phyloP scores from a whole-genome alignment of 2,888 invertebrate species.

The Drosophila mayaguana region DNA sequence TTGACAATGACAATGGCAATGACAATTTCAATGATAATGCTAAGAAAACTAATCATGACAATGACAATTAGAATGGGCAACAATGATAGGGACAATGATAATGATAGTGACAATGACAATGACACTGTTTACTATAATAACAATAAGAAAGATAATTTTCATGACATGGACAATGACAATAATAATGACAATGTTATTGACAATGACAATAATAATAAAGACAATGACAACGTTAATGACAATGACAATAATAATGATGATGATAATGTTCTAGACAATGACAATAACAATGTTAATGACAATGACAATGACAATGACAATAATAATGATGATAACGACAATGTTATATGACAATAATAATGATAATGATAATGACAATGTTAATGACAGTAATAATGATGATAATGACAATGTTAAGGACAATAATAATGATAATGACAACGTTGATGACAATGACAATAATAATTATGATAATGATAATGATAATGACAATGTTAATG shows the following conservation, averaged over 20 bases:
- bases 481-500: not conserved
- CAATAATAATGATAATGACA: not conserved
- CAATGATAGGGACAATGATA: not conserved
- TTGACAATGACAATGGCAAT: not conserved
- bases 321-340: not conserved
- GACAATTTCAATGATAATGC: not conserved
- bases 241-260: constrained; percentile 16
- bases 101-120: not conserved
- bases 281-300: not conserved
- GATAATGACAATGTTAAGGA: not conserved
- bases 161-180: not conserved
- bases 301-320: not conserved
- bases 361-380: not conserved
- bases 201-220: not conserved
- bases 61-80: too few relatives aligned
- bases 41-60: too few relatives aligned
- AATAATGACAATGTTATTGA: not conserved
- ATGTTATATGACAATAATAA: not conserved
- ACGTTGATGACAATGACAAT: not conserved
- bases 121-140: not conserved
- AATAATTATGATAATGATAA: not conserved
- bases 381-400: constrained; percentile 5
- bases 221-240: not conserved
- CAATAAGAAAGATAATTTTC: not conserved
- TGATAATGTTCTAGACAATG: not conserved